These are phyloP conservation scores for Xylota sylvarum DNA, from an alignment of 2,888 invertebrate species.

Conservation along the genomic window DNA sequence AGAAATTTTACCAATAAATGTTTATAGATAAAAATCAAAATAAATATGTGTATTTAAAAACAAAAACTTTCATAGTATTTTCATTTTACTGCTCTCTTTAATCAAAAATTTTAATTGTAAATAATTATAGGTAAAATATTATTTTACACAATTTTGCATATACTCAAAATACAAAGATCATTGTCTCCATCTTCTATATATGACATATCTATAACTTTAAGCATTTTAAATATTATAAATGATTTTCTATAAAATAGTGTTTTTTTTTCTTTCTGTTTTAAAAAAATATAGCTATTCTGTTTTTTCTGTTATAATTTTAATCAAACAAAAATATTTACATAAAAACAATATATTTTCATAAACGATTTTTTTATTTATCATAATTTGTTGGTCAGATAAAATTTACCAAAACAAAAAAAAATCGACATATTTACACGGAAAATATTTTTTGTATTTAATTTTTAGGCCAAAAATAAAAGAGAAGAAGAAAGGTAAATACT, in stretches of 20 bases:
- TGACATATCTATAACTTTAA: conserved; percentile 69
- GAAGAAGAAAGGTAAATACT: conserved; percentile 21
- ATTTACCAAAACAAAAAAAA: conserved; percentile 15
- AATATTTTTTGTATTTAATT: conserved; percentile 57
- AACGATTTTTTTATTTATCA: conserved; percentile 31
- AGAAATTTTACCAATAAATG: conserved; percentile 47
- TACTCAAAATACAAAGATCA: conserved; percentile 8
- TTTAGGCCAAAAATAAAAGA: conserved; percentile 31
- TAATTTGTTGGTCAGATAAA: conserved; percentile 35
- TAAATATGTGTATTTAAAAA: conserved; percentile 44
- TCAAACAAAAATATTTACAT: conserved; percentile 43
- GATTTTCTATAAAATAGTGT: background rate
- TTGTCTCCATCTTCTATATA: conserved; percentile 54
- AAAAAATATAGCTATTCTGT: background rate
- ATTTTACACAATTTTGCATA: conserved; percentile 20
- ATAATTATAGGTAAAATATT: conserved; percentile 20
- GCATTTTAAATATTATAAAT: conserved; percentile 17
- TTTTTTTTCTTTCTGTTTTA: background rate
- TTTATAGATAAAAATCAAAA: conserved; percentile 34
- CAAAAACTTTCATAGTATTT: background rate
- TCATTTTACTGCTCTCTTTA: conserved; percentile 52
- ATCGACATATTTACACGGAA: conserved; percentile 46
- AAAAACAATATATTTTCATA: conserved; percentile 46
- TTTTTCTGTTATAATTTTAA: conserved; percentile 7
- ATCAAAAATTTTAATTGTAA: conserved; percentile 37